These are phyloP conservation scores for Eupithecia vulgata DNA, from an alignment of 2,888 invertebrate genomes.

Conservation along the genomic window DNA sequence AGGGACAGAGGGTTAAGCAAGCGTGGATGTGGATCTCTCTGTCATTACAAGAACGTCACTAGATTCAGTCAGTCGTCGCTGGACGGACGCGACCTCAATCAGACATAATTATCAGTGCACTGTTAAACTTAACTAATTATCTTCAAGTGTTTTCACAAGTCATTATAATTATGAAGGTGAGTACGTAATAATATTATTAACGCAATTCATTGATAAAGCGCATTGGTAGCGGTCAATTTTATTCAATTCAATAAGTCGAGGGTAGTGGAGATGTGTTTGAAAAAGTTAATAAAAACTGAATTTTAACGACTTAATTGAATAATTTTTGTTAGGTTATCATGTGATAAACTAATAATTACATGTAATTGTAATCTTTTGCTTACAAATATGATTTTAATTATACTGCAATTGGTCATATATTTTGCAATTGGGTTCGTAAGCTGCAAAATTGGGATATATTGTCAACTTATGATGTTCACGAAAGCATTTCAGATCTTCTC, in stretches of 20 bases:
- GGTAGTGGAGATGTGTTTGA: constrained; percentile 13
- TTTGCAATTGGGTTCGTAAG: not conserved
- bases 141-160: constrained; percentile 21
- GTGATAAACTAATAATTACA: not conserved
- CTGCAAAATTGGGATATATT: not conserved
- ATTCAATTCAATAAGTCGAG: constrained; percentile 6
- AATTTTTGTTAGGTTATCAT: not conserved
- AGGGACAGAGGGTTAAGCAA: not conserved
- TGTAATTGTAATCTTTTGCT: not conserved
- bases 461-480: not conserved
- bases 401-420: not conserved
- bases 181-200: constrained; percentile 22
- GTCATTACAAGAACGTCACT: constrained; percentile 26
- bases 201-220: constrained; percentile 1
- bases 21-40: not conserved
- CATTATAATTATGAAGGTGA: constrained; percentile 40
- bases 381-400: not conserved
- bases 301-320: not conserved
- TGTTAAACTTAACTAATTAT: constrained; percentile 8
- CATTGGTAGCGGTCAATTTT: not conserved
- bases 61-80: constrained; percentile 24
- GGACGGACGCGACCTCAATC: constrained; percentile 17
- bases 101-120: constrained; percentile 20
- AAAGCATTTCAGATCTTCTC: not conserved
- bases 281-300: not conserved